Evolutionary conservation across 1,140 invertebrate species (phyloP).

Genomic region (Rhizoglyphus robini): DNA sequence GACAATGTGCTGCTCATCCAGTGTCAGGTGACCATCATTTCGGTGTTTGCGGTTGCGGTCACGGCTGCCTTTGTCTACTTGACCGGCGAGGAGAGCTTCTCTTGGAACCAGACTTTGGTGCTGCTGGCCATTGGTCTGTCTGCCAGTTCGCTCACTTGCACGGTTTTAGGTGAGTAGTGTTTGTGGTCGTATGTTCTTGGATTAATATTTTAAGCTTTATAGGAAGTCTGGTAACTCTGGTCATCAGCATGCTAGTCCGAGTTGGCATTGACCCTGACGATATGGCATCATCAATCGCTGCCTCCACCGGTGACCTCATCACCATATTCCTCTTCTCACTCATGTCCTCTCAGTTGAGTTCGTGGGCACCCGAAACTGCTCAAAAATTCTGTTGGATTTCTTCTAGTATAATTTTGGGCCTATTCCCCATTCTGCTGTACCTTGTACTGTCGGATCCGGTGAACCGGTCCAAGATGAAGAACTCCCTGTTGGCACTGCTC

Average conservation of each 20-base stretch:
- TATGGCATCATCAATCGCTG: neutral
- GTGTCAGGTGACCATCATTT: constrained; percentile 7
- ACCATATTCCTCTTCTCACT: constrained; percentile 2
- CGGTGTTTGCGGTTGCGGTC: neutral
- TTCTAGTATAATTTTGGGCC: neutral
- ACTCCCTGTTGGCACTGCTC: neutral
- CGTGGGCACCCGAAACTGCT: neutral
- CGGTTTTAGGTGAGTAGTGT: neutral
- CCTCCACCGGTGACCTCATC: neutral
- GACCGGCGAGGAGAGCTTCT: too few species aligned
- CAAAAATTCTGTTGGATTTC: neutral
- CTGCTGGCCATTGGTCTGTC: neutral
- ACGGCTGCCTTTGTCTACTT: too few species aligned
- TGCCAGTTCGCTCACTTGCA: neutral
- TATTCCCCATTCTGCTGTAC: neutral
- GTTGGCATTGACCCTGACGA: neutral
- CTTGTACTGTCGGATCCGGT: neutral
- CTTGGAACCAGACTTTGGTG: neutral
- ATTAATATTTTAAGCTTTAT: too few species aligned
- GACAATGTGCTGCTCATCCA: neutral
- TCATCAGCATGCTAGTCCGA: neutral
- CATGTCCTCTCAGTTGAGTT: neutral
- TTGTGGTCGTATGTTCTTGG: neutral
- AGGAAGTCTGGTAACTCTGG: neutral
- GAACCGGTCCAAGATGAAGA: neutral